A percentile compares a stretch with the other conserved stretches of the same genome.
Conservation (phyloP, 2,888 invertebrate genomes). For the Melitaea athalia region DNA sequence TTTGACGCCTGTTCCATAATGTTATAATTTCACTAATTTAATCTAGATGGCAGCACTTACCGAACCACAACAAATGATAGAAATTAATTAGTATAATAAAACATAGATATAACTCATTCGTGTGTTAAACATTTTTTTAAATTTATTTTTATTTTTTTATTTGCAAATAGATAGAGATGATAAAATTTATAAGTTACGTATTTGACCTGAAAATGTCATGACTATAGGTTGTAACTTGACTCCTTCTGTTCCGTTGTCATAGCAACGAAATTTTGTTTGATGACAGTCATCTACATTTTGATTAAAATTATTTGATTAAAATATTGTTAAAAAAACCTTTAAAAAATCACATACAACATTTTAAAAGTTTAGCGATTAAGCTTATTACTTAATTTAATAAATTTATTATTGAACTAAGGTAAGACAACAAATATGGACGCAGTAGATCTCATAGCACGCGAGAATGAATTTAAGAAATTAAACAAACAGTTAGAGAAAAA, state of each 20-base stretch:
- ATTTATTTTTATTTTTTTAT: background rate
- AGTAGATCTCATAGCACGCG: constrained; percentile 67
- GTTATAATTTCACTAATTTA: constrained; percentile 12
- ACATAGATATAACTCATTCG: background rate
- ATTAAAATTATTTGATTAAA: no score
- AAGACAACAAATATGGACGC: constrained; percentile 61
- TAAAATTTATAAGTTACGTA: constrained; percentile 18
- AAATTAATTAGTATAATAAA: background rate
- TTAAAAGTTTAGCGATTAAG: background rate
- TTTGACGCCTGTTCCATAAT: constrained; percentile 58
- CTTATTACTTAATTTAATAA: background rate
- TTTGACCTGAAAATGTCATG: constrained; percentile 23
- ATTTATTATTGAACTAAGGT: background rate
- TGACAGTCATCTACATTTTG: background rate
- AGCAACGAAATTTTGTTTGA: constrained; percentile 46
- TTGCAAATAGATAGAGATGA: background rate
- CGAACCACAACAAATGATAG: constrained; percentile 54
- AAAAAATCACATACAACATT: background rate
- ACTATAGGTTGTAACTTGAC: constrained; percentile 14
- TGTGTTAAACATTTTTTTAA: background rate
- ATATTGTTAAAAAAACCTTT: background rate
- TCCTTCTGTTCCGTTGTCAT: constrained; percentile 50
- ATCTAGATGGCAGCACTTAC: constrained; percentile 63
- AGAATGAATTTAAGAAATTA: constrained; percentile 73
- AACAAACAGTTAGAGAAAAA: constrained; percentile 75